Base-by-base conservation (phyloP, 2,797 vertebrate genomes). In the Malacoctenus gilli region DNA sequence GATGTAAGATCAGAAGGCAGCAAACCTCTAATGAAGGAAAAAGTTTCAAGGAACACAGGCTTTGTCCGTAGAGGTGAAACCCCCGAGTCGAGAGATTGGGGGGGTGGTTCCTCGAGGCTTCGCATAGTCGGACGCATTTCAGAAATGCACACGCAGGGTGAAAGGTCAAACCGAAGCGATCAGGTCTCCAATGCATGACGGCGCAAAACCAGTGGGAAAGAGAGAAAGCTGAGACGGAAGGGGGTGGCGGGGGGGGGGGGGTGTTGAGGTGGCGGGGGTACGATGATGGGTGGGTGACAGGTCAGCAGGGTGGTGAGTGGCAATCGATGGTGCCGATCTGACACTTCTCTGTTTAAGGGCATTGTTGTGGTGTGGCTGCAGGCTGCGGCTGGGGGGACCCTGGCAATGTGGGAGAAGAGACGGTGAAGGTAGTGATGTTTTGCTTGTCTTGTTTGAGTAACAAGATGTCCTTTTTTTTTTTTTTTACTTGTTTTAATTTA, bases 321-420 rank as follows among this genome's bases (percentile, higher is more conserved):
- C 72, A 65, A 84, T 75, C 78, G 80, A 85, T 80, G 79, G 81
- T 87, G 86, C 78, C 78, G 82, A 86, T 89, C 78, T 89, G 81
- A 89, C 79, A 82, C 88, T 90, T 87, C 68, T 90, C 87, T 90
- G 86, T 90, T 90, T 88, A 90, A 90, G 88, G 85, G 67, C 85
- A 81, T 88, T 86, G 85, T 88, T 90, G 83, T 86, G 86, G 80
- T 85, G 86, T 82, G 85, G 88, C 86, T 85, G 75, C 86, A 87
- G 86, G 87, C 85, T 77, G 76, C 79, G 69, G 82, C 87, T 82
- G 86, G 85, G 85, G 79, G 12, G 72, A 84, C 73, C 83, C 84
- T 73, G 86, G 84, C 87, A 82, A 83, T 86, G 70, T 84, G 75
- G 85, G 61, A 77, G 85, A 87, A 85, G 83, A 88, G 77, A 87